phyloP scores from a whole-genome alignment of 2,113 vertebrate species.

The Actinemys pallida region DNA sequence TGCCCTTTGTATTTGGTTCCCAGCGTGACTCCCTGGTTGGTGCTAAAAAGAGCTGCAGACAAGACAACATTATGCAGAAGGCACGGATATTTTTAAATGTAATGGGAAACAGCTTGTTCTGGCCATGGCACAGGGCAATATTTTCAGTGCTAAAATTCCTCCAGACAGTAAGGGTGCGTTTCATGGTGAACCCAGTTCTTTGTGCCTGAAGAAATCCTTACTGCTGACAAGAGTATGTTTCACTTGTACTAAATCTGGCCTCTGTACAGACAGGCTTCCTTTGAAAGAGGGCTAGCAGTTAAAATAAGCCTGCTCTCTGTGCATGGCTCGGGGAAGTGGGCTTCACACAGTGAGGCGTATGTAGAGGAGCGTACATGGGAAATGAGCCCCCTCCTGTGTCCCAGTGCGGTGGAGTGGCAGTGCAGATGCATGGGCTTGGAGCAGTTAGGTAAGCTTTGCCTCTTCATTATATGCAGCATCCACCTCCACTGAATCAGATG shows the following conservation, averaged over 20 bases:
- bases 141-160: not conserved
- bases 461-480: not conserved
- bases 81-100: not conserved
- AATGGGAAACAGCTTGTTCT: not conserved
- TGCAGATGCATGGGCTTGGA: not conserved
- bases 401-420: not conserved
- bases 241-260: not conserved
- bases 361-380: not conserved
- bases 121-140: accelerated
- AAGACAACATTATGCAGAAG: not conserved
- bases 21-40: not conserved
- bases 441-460: not conserved
- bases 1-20: accelerated
- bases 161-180: not conserved
- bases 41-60: not conserved
- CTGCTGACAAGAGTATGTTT: not conserved
- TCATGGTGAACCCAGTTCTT: not conserved
- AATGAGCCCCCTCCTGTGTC: not conserved
- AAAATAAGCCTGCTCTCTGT: not conserved
- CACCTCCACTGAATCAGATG: not conserved
- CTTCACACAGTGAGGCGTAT: accelerated
- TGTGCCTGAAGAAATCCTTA: not conserved
- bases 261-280: not conserved
- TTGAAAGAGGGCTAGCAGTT: not conserved
- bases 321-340: accelerated